These are phyloP conservation scores for Thamnophis sirtalis DNA, from an alignment of 2,113 vertebrate genomes.

Conservation along the genomic window DNA sequence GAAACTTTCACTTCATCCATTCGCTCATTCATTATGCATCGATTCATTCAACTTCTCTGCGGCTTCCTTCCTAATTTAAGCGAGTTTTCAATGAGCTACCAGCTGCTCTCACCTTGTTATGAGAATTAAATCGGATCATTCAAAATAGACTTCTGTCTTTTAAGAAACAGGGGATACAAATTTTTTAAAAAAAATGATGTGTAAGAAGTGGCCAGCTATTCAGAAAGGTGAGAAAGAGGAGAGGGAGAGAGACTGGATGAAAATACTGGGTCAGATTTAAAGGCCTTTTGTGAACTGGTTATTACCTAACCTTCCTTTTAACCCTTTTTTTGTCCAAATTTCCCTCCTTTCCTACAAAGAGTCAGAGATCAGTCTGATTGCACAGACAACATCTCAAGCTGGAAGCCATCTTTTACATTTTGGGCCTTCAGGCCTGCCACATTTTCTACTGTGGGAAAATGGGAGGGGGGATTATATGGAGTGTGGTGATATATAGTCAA, in stretches of 20 bases:
- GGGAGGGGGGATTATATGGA: too few relatives aligned
- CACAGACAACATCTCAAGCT: too few relatives aligned
- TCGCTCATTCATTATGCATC: background rate
- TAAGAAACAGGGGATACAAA: background rate
- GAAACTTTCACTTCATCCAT: background rate
- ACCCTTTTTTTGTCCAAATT: too few relatives aligned
- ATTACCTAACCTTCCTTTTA: background rate
- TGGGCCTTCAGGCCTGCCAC: too few relatives aligned
- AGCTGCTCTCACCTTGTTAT: background rate
- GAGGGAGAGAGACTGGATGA: background rate
- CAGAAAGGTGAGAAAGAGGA: background rate
- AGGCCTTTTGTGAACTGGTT: too few relatives aligned
- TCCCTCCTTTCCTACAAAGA: background rate
- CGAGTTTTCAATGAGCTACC: background rate
- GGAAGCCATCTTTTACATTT: too few relatives aligned
- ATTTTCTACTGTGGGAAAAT: too few relatives aligned
- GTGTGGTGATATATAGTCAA: too few relatives aligned
- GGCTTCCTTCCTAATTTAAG: background rate
- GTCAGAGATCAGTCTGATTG: background rate
- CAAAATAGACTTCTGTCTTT: background rate
- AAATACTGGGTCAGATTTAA: background rate
- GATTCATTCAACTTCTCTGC: background rate
- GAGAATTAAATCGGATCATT: background rate
- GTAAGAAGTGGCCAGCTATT: background rate
- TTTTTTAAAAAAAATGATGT: background rate